Evolutionary conservation across 2,888 invertebrate genomes (phyloP), one percentile per base, ranked within the genome.

Genomic region (Pollenia labialis): DNA sequence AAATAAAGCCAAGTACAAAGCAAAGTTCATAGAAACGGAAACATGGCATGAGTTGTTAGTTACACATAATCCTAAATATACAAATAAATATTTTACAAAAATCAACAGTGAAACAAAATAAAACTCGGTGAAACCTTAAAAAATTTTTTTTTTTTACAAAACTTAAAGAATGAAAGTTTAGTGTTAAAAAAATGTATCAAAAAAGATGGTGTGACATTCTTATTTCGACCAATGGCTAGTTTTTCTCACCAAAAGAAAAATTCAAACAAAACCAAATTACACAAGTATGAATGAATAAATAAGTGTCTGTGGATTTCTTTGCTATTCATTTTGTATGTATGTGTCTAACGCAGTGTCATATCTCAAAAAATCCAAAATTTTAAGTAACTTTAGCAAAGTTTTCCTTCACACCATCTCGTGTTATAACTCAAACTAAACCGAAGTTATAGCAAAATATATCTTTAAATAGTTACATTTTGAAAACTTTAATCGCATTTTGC

Each of bases 161-260:
- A 72, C 54, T 72, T 46, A 64, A 44, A 46, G 52, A 71, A 60
- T 7, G 14, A 10, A 16, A 10, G 7, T 48, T 18, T 46, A 46
- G 18, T 1, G 18, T 23, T 23, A 9, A 42, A 54, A 54, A 42
- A 42, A 44, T 11, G 1, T 42, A 8, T 32, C 32, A 69, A 16
- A 14, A 74, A 74, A 40, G 72, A 32, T 52, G 23, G 56, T 81
- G 76, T 68, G 58, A 11, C 48, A 71, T 18, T 82, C 18, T 62
- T 62, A 46, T 52, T 69, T 16, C 7, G 44, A 42, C n/a, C 46
- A 46, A n/a, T 76, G 69, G 46, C 18, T 62, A 62, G 58, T 75
- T 46, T 60, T 75, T 66, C 18, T 14, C 40, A 8, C 18, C 2
- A 1, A 48, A 4, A 4, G 18, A 16, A 56, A 58, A 23, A 23